Evolutionary conservation across 2,797 vertebrate genomes (phyloP), one percentile per base, ranked within the genome.

Genomic region (Heteromormyrus szaboi): DNA sequence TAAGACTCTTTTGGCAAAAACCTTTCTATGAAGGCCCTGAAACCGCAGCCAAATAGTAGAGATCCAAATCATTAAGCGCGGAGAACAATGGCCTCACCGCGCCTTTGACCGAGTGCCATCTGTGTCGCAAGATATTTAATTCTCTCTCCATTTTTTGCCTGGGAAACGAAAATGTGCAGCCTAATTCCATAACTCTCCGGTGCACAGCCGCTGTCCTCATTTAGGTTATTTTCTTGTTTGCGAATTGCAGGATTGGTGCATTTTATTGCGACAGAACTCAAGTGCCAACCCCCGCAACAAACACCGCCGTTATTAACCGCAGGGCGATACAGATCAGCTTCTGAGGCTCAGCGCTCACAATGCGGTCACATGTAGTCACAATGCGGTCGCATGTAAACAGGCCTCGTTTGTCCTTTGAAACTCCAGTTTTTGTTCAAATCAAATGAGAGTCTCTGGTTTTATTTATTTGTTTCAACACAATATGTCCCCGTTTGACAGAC

Each of bases 51-150:
- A 89, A 89, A 91, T 86, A 91, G 89, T 68, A 85, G 88, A 86
- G 89, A 90, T 92, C 88, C 86, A 91, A 90, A 85, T 91, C 90
- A 91, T 91, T 91, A 92, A 89, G 90, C 83, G 48, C 59, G 17
- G 89, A 83, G 88, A 92, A 92, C 90, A 91, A 92, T 90, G 90
- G 85, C 88, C 51, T 87, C 46, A 53, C 65, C 44, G 54, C 85
- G 88, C 76, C 90, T 87, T 90, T 88, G 88, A 89, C 89, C 88
- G 87, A 85, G 81, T 89, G 90, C 91, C 91, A 91, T 91, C 91
- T 91, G 91, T 89, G 89, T 88, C 68, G 85, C 44, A 87, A 59
- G 85, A 68, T 81, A 76, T 87, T 86, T 79, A 81, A 89, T 11
- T 89, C 51, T 76, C 50, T 56, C 46, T 81, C 25, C 79, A 81